phyloP scores from a whole-genome alignment of 2,113 vertebrate genomes.

The Mustela nigripes region DNA sequence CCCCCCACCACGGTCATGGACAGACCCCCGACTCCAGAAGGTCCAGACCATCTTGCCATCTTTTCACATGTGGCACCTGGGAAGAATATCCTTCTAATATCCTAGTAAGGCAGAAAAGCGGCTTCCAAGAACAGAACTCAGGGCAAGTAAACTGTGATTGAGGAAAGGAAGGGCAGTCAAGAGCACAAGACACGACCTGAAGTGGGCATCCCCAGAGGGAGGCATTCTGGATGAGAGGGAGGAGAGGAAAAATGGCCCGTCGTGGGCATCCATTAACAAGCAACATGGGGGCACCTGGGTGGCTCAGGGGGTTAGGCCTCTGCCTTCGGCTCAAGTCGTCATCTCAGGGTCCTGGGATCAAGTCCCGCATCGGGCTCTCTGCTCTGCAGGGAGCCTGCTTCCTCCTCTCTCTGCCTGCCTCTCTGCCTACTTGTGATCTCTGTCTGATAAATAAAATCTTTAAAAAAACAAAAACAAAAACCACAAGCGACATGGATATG shows the following conservation, averaged over 20 bases:
- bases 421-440: no score
- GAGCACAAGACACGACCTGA: neutral
- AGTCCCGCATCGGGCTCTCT: no score
- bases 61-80: neutral
- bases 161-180: neutral
- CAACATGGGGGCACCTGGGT: neutral
- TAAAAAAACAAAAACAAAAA: no score
- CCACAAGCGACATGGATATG: neutral
- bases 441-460: no score
- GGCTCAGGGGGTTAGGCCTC: no score
- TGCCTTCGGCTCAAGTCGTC: no score
- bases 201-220: neutral
- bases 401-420: no score
- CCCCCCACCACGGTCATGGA: no score
- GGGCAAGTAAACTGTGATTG: neutral
- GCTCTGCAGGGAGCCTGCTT: no score
- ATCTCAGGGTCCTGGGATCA: no score
- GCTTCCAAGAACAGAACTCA: neutral
- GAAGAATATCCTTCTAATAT: neutral
- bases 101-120: neutral
- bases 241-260: neutral
- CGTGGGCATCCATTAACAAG: rapidly evolving
- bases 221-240: neutral
- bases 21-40: neutral
- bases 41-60: neutral